A percentile compares a stretch with the other conserved stretches of the same genome.
phyloP scores from a whole-genome alignment of 2,113 vertebrate species.

The Oceanites oceanicus region DNA sequence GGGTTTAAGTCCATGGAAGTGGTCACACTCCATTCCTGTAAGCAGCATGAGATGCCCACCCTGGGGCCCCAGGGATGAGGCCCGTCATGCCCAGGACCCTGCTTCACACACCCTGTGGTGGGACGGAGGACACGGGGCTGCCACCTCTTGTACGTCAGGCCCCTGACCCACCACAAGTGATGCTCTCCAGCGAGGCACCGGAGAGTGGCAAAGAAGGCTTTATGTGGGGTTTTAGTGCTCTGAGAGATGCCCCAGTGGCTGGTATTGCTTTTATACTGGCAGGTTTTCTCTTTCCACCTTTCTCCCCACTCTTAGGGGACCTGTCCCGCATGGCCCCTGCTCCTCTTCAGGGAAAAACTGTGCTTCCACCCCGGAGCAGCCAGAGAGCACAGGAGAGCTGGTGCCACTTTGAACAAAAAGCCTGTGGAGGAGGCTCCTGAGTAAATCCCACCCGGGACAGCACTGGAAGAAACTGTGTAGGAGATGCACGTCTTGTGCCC shows the following conservation, averaged over 20 bases:
- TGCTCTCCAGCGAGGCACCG: neutral
- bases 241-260: neutral
- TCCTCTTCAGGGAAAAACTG: neutral
- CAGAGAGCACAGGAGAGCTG: neutral
- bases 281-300: neutral
- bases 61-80: neutral
- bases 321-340: rapidly evolving
- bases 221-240: neutral
- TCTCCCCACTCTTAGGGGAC: too few species aligned
- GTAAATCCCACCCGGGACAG: neutral
- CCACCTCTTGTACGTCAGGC: neutral
- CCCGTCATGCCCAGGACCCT: neutral
- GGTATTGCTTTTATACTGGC: neutral
- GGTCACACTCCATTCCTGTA: neutral
- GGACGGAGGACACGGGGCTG: neutral
- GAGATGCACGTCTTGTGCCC: neutral
- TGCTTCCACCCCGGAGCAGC: neutral
- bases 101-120: neutral
- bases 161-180: rapidly evolving
- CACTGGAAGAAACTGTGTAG: neutral
- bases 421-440: rapidly evolving
- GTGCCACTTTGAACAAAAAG: neutral
- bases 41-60: neutral
- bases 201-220: rapidly evolving
- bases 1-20: neutral